These are phyloP conservation scores for Ibidorhyncha struthersii DNA, from an alignment of 2,113 vertebrate genomes.

Conservation along the genomic window DNA sequence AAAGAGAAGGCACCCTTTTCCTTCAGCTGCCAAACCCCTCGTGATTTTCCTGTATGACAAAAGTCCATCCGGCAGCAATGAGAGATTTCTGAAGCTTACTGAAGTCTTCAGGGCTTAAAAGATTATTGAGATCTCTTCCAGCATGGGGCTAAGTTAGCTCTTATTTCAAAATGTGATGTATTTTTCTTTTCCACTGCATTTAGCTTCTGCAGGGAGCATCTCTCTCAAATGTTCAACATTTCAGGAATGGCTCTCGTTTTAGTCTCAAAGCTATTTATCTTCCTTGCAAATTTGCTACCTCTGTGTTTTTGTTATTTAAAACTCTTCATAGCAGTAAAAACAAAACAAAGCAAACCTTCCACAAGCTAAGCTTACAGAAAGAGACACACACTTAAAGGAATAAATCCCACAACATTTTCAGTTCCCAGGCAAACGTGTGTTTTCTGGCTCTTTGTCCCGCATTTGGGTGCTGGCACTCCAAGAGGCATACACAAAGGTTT, in stretches of 20 bases:
- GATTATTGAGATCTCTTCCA: background rate
- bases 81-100: conserved; percentile 17
- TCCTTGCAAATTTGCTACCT: background rate
- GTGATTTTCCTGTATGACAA: conserved; percentile 25
- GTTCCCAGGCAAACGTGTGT: background rate
- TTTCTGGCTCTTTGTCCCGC: background rate
- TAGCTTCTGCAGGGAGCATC: background rate
- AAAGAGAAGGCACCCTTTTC: conserved; percentile 42
- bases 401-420: background rate
- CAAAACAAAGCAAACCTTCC: background rate
- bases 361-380: background rate
- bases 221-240: background rate
- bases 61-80: background rate
- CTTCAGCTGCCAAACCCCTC: conserved; percentile 31
- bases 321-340: background rate
- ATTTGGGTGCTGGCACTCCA: background rate
- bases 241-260: conserved; percentile 17
- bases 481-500: background rate
- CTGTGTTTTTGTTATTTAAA: background rate
- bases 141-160: background rate
- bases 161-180: background rate
- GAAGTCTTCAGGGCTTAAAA: background rate
- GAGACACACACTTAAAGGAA: background rate
- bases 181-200: background rate
- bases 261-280: conserved; percentile 28